Evolutionary conservation across 2,888 invertebrate species (phyloP), one percentile per base, ranked within the genome.

Genomic region (Vesta saturnalis): DNA sequence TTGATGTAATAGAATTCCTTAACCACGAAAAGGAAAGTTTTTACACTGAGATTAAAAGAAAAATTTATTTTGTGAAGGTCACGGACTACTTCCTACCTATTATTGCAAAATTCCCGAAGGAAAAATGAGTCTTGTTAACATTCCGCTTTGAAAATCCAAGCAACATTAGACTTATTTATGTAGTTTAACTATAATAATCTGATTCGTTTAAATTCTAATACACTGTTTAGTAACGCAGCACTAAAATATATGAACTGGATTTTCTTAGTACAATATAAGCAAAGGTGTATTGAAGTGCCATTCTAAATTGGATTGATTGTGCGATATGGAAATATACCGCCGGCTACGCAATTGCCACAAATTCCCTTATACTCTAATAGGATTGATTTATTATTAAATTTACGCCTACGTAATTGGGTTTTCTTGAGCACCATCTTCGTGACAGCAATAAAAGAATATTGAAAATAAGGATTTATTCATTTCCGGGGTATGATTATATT

Each of bases 241-340:
- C 39, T 39, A 49, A 56, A 60, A 60, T 59, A 69, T 69, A 65
- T 59, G 47, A 60, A 66, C 61, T 74, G 73, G 76, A 70, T 71
- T 71, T 76, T 73, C 69, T 71, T 69, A 64, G 69, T 70, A 73
- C 75, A 76, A 76, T 78, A 78, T 77, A 76, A 72, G 73, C 78
- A 74, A 76, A 74, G 71, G 77, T 52, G 52, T 76, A 81, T 81
- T 79, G 79, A 80, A 77, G 79, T 79, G 81, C 80, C 81, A 80
- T 75, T 81, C 78, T 81, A 82, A 82, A 81, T 82, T 81, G 81
- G 80, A 79, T 78, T 78, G 81, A 81, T 81, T 78, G 80, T 80
- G 79, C 80, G 80, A 80, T 81, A 81, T 80, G 79, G 77, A 73
- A 74, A 70, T 70, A 64, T 65, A 65, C 72, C 70, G 58, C 52